phyloP scores from a whole-genome alignment of 1,140 invertebrate species.

The Bacillus rossius region DNA sequence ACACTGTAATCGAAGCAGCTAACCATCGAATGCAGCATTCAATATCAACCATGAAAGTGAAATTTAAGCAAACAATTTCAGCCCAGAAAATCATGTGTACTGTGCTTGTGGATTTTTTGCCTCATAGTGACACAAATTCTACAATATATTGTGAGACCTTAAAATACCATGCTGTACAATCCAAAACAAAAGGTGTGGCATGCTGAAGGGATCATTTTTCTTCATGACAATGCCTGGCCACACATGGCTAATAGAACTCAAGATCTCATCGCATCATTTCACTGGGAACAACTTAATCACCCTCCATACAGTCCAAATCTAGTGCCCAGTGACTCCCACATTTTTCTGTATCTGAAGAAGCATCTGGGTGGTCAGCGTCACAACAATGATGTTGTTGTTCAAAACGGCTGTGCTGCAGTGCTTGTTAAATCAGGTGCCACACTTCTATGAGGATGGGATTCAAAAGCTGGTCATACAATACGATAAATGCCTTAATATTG shows the following conservation, averaged over 20 bases:
- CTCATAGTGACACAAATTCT: background rate
- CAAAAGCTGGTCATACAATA: too few relatives aligned
- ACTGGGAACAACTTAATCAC: conserved; percentile 18
- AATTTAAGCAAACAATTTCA: conserved; percentile 1
- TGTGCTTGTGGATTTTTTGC: conserved; percentile 8
- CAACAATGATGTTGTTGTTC: too few relatives aligned
- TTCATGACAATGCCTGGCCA: conserved; percentile 3
- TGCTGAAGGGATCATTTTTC: conserved; percentile 3
- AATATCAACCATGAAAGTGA: background rate
- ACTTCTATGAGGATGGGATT: too few relatives aligned
- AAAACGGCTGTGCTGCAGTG: too few relatives aligned
- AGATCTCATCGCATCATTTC: background rate
- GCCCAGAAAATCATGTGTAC: conserved; percentile 1
- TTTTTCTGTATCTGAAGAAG: background rate
- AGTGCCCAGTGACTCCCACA: conserved; percentile 19
- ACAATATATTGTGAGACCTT: conserved; percentile 1
- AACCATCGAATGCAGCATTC: conserved; percentile 7
- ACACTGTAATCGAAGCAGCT: conserved; percentile 10
- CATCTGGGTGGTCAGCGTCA: too few relatives aligned
- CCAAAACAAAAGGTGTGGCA: conserved; percentile 10
- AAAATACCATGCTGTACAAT: conserved; percentile 1
- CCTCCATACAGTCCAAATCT: conserved; percentile 33
- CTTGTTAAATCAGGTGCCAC: too few relatives aligned
- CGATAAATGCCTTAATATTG: too few relatives aligned
- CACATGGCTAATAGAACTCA: conserved; percentile 1